These are phyloP conservation scores for Mormyrus hasselquistii DNA, from an alignment of 2,797 vertebrate genomes.

Conservation along the genomic window DNA sequence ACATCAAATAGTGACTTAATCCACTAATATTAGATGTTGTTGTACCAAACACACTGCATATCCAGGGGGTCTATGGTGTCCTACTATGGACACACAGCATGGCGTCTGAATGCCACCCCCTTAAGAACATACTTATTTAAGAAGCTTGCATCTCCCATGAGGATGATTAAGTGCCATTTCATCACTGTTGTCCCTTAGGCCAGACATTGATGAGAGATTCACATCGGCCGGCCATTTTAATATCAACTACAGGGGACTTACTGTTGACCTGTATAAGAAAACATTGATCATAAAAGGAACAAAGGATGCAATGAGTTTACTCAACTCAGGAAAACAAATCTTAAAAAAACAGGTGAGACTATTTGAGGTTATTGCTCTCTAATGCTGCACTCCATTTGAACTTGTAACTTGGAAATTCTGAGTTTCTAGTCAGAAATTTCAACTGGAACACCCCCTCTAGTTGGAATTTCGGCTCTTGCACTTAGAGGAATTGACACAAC, in stretches of 20 bases:
- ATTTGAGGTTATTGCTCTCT: neutral
- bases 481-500: neutral
- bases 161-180: conserved; percentile 73
- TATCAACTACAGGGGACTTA: conserved; percentile 35
- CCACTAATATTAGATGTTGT: neutral
- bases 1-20: neutral
- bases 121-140: conserved; percentile 39
- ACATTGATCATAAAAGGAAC: conserved; percentile 59
- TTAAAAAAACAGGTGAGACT: conserved; percentile 8
- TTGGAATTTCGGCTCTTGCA: neutral
- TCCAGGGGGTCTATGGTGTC: neutral
- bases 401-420: no score
- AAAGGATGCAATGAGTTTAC: conserved; percentile 19
- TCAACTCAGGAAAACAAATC: neutral
- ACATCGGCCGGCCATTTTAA: conserved; percentile 62
- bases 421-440: no score
- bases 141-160: conserved; percentile 69
- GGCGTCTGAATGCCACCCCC: neutral
- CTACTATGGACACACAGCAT: neutral
- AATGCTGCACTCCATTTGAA: neutral
- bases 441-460: neutral
- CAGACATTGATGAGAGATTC: conserved; percentile 64
- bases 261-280: conserved; percentile 56
- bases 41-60: neutral
- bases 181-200: conserved; percentile 63